Percentiles rank a stretch among this genome's conserved stretches.
phyloP scores from a whole-genome alignment of 2,888 invertebrate genomes.

The Lepas anatifera region DNA sequence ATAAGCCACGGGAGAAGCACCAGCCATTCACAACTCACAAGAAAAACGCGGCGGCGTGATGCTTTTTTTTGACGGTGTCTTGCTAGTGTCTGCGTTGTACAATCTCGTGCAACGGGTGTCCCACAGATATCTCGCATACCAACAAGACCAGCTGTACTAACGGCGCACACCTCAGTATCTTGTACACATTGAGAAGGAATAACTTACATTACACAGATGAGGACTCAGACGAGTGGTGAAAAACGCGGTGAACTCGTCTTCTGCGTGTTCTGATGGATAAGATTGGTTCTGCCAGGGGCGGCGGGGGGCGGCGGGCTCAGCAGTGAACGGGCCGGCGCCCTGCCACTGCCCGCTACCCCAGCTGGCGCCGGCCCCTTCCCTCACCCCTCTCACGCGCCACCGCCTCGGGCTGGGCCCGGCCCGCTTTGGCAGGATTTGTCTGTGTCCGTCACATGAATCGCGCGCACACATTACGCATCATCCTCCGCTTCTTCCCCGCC shows the following conservation, averaged over 20 bases:
- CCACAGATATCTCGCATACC: background rate
- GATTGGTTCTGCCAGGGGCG: background rate
- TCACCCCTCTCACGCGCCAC: background rate
- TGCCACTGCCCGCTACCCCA: background rate
- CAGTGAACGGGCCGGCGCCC: no score
- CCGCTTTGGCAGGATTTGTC: background rate
- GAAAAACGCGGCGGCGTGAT: background rate
- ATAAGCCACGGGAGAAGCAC: no score
- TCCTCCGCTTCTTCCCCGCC: constrained; percentile 2
- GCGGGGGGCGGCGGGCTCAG: background rate
- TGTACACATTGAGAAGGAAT: constrained; percentile 4
- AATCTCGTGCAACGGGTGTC: background rate
- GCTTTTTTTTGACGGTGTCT: background rate
- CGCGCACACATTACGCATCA: background rate
- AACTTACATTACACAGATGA: constrained; percentile 8
- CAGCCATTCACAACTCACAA: no score
- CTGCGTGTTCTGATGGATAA: background rate
- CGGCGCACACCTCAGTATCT: background rate
- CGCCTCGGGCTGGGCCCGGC: background rate
- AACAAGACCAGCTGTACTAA: background rate
- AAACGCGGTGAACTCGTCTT: constrained; percentile 2
- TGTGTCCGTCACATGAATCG: no score
- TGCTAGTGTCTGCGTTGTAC: background rate
- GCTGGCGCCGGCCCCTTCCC: background rate
- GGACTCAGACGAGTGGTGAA: constrained; percentile 5